A percentile compares a stretch with the other conserved stretches of the same genome.
Evolutionary conservation across 2,113 vertebrate species (phyloP).

Genomic region (Trogon surrucura): DNA sequence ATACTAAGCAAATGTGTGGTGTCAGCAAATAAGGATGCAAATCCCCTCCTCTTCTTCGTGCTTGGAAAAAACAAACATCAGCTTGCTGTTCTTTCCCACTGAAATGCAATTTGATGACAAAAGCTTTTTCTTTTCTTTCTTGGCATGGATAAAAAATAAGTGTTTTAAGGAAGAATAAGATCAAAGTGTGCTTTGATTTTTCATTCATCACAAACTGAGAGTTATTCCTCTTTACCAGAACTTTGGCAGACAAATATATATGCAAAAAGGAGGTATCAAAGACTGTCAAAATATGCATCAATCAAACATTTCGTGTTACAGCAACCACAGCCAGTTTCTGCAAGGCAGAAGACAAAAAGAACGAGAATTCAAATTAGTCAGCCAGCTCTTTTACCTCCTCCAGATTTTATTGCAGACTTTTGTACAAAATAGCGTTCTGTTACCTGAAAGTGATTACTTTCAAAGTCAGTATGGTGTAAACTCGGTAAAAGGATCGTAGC

Average conservation of each 20-base stretch:
- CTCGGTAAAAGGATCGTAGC: neutral
- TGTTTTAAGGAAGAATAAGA: slow-evolving; percentile 1
- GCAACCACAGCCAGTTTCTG: neutral
- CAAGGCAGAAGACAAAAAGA: neutral
- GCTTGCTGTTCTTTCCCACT: neutral
- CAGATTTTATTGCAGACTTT: neutral
- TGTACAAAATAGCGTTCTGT: neutral
- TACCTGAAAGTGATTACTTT: neutral
- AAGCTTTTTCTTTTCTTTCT: neutral
- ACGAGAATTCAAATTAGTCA: neutral
- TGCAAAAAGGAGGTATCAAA: slow-evolving; percentile 17
- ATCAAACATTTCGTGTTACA: neutral
- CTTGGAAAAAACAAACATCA: neutral
- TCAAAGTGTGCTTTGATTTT: slow-evolving; percentile 36
- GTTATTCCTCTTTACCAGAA: neutral
- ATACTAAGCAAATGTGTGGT: neutral
- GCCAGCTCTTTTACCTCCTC: neutral
- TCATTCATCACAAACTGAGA: neutral
- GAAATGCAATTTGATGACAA: neutral
- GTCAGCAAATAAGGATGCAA: neutral
- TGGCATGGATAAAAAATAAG: neutral
- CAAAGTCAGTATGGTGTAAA: neutral
- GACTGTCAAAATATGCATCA: slow-evolving; percentile 5
- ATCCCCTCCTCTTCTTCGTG: neutral
- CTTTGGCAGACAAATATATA: neutral